Base-by-base conservation (phyloP, 2,113 vertebrate species). In the Gallinago undulata region DNA sequence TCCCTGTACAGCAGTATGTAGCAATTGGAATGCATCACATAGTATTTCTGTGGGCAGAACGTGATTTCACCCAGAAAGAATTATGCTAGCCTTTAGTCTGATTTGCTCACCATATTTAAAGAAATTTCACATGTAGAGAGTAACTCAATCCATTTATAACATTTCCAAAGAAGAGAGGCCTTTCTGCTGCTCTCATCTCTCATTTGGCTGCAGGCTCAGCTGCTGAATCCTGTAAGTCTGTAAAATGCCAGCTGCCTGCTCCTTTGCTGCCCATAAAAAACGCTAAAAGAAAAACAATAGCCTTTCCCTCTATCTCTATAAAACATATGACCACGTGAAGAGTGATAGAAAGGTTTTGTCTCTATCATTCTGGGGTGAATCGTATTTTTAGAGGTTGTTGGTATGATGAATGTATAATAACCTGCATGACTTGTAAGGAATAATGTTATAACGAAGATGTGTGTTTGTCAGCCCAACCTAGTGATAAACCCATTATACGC, bases 31-130 rank as follows among this genome's bases (percentile, higher is more conserved):
- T 93, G 48, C 63, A 93, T 77, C 91, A 93, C 84, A 56, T 2
- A 47, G 45, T 60, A 87, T 95, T 93, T 95, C 59, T 90, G 53
- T 57, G 41, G 39, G 68, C 82, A 84, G 83, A 95, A 96, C 93
- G 37, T 51, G 67, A 81, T 88, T 96, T 94, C 50, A 75, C 74
- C 37, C 62, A 73, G 80, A 62, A 95, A 79, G 90, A 83, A 86
- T 77, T 96, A 76, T 92, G 6, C 45, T 56, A 89, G 94, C n/a
- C 75, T 95, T 95, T 97, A 96, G 96, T 78, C 84, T 96, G 93
- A 87, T 97, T 89, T 96, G 39, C 89, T 91, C 39, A 80, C 81
- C 35, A n/a, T 68, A 93, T 94, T 97, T 95, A 95, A 96, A 69
- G 66, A 89, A 96, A 96, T 92, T 74, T 81, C 62, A 47, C 55